Evolutionary conservation across 2,797 vertebrate genomes (phyloP), one percentile per base, ranked within the genome.

Genomic region (Poeciliopsis infans): DNA sequence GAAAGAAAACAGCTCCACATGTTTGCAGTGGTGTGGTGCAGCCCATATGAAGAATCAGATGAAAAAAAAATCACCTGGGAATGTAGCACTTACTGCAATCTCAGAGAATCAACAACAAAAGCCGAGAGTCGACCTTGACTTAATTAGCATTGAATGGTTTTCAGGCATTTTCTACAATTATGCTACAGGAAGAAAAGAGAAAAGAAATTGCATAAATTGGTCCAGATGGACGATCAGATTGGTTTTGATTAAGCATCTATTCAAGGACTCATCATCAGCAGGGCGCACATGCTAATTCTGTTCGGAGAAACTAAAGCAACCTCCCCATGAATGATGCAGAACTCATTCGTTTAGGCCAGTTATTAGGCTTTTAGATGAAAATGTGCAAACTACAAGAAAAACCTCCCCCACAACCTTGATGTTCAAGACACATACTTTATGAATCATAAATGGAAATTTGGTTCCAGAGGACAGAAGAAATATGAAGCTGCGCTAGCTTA

Each of bases 81-180:
- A 64, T 64, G 7, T 33, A 64, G 33, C 61, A 64, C 16, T 64
- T 15, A 64, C 61, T 64, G 61, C 61, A 64, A 64, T 10, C 33
- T 64, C 23, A 77, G 78, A 86, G 83, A 83, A 86, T 81, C 47
- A 79, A 85, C 77, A 82, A 88, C 83, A 81, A 87, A 88, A 88
- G 83, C 85, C 81, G 73, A 85, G 78, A 5, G 64, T n/a, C 77
- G 86, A 93, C 91, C 87, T 90, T 88, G 86, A 85, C 79, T 85
- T 79, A 85, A 79, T 91, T 79, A 92, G 68, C 68, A 28, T 2
- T 84, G 81, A 89, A 47, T 64, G 72, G 79, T 85, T 87, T 84
- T 79, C 25, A 18, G 41, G 25, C 68, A 70, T 70, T 70, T 46
- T 70, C 41, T n/a, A 70, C 25, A 45, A 75, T 87, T 81, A 82